Base-by-base conservation (phyloP, 2,888 invertebrate species). In the Caenorhabditis sp. region DNA sequence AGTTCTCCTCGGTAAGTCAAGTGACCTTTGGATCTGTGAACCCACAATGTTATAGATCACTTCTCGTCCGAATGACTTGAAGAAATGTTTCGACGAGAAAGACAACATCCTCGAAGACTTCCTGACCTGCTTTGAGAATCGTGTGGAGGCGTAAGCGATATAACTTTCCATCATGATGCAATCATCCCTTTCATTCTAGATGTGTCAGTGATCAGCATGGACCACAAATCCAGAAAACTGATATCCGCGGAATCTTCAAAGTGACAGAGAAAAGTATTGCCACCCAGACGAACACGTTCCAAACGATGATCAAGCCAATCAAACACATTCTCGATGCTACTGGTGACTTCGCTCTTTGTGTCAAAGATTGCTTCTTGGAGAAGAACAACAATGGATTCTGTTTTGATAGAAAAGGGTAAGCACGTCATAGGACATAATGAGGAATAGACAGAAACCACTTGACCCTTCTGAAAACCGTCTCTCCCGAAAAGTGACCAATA, bases 291-390 rank as follows among this genome's bases (percentile, higher is more conserved):
- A 76, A 84, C 28, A 86, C 87, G 0, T 68, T 87, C 70, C 76
- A 89, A 83, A 76, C 87, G 12, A 86, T 90, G 41, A 86, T 89
- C 19, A 80, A 85, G 14, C 89, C 90, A 3, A 90, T 91, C 73
- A 83, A 86, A 41, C 85, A 89, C 72, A 88, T 90, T 58, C 75
- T 91, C 26, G 90, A 91, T 64, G 89, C 91, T 10, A 88, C 89
- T 47, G 89, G 89, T 63, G 86, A 87, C 26, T 91, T 91, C 61
- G 91, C 90, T 24, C 74, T 86, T 8, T 90, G 90, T 49, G 85
- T 90, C 35, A 89, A 90, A 58, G 89, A 91, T 76, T 91, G 91
- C 66, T 90, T 90, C 84, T 70, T 90, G 24, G 85, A 85, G 66
- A 90, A 88, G 83, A 91, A 91, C 77, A 79, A 63, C 8, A 64